Conservation (phyloP, 2,888 invertebrate genomes). For the Chromoteleia sp. region DNA sequence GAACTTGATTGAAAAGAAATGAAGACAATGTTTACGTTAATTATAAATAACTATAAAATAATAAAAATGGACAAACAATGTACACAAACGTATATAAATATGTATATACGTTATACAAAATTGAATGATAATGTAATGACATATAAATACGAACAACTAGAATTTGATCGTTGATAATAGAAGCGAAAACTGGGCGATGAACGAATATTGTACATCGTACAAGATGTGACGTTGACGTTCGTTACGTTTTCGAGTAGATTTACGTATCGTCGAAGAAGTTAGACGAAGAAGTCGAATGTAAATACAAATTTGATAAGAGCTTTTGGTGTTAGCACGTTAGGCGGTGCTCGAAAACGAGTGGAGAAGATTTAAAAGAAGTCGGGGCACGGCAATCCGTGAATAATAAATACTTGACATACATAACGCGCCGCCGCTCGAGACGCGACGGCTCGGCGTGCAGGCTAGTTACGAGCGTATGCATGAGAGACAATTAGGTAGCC, state of each 20-base stretch:
- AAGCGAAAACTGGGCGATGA: too few species aligned
- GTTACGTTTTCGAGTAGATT: constrained; percentile 14
- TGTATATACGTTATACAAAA: too few species aligned
- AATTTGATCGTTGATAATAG: too few species aligned
- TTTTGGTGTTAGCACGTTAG: constrained; percentile 33
- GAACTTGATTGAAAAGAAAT: too few species aligned
- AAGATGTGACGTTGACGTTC: constrained; percentile 11
- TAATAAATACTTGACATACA: constrained; percentile 70
- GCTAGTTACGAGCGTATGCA: constrained; percentile 54
- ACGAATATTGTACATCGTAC: too few species aligned
- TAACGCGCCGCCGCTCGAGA: constrained; percentile 56
- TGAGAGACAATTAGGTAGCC: constrained; percentile 70
- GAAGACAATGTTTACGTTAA: too few species aligned
- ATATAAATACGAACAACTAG: too few species aligned
- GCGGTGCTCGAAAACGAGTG: constrained; percentile 19
- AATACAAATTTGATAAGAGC: constrained; percentile 47
- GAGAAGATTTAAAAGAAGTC: constrained; percentile 48
- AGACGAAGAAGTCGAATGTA: constrained; percentile 29
- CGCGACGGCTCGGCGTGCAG: constrained; percentile 49
- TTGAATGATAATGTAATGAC: too few species aligned
- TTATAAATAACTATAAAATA: too few species aligned
- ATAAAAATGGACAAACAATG: too few species aligned
- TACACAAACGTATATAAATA: too few species aligned
- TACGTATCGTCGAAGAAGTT: constrained; percentile 28
- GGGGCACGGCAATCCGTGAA: constrained; percentile 56